Conservation (phyloP, 2,797 vertebrate species). For the Aythya fuligula region DNA sequence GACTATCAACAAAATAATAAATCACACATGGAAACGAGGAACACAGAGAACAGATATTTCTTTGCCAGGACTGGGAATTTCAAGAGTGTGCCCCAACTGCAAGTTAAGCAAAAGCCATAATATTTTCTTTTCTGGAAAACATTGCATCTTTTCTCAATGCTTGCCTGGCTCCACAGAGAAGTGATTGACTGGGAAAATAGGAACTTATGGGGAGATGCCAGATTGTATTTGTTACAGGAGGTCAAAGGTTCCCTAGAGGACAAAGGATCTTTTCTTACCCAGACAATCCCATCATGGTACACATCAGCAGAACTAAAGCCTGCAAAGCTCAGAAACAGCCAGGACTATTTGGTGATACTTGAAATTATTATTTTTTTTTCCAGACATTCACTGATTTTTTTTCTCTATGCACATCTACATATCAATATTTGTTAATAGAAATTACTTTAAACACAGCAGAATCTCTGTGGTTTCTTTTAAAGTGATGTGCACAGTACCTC, state of each 20-base stretch:
- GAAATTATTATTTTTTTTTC: background rate
- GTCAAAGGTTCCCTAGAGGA: conserved; percentile 73
- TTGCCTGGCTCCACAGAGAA: conserved; percentile 57
- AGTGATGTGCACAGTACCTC: background rate
- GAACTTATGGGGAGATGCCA: conserved; percentile 56
- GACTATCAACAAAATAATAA: background rate
- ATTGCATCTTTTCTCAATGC: conserved; percentile 50
- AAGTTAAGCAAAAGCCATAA: conserved; percentile 55
- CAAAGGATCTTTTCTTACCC: conserved; percentile 72
- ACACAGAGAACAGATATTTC: background rate
- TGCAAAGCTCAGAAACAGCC: conserved; percentile 5
- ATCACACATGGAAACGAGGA: background rate
- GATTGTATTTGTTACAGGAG: conserved; percentile 70
- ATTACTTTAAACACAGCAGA: background rate
- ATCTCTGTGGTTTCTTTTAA: background rate
- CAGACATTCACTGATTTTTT: background rate
- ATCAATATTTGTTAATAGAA: background rate
- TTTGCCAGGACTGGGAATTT: background rate
- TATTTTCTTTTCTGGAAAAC: conserved; percentile 64
- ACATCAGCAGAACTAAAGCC: conserved; percentile 36
- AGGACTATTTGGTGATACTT: background rate
- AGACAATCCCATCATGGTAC: conserved; percentile 69
- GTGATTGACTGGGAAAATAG: conserved; percentile 52
- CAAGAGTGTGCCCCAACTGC: background rate
- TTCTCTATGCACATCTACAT: background rate